Conservation (phyloP, 2,797 vertebrate species). For the Steatocranus sp. region DNA sequence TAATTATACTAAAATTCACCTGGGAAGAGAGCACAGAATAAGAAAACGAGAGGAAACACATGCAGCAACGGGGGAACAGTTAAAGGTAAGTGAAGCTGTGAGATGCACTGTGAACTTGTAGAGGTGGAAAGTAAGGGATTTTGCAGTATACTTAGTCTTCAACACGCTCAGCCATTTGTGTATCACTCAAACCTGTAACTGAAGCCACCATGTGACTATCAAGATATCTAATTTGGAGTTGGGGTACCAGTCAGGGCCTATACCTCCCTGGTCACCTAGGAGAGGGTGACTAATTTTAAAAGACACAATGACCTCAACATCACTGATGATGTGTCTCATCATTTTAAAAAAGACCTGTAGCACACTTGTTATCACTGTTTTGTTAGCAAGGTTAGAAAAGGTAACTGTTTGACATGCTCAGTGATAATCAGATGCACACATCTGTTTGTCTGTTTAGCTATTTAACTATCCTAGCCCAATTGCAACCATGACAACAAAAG, state of each 20-base stretch:
- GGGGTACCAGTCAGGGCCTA: not conserved
- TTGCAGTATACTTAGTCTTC: not conserved
- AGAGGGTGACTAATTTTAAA: not conserved
- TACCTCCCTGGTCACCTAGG: rapidly evolving
- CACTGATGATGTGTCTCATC: not conserved
- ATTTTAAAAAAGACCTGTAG: not conserved
- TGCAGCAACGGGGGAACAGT: not conserved
- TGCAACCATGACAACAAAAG: not conserved
- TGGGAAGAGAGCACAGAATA: not conserved
- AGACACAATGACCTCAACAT: not conserved
- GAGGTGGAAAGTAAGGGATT: not conserved
- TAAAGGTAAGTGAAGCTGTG: not conserved
- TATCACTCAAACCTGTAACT: not conserved
- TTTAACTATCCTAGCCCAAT: not conserved
- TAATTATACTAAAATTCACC: not conserved
- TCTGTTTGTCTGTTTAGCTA: not conserved
- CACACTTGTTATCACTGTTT: not conserved
- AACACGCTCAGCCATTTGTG: not conserved
- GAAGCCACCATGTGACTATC: not conserved
- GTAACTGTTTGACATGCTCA: not conserved
- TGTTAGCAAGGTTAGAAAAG: not conserved
- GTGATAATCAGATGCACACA: not conserved
- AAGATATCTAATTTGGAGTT: not conserved
- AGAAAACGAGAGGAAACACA: not conserved
- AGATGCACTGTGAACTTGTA: not conserved